Conservation (phyloP, 2,888 invertebrate species). For the Diaphora mendica region DNA sequence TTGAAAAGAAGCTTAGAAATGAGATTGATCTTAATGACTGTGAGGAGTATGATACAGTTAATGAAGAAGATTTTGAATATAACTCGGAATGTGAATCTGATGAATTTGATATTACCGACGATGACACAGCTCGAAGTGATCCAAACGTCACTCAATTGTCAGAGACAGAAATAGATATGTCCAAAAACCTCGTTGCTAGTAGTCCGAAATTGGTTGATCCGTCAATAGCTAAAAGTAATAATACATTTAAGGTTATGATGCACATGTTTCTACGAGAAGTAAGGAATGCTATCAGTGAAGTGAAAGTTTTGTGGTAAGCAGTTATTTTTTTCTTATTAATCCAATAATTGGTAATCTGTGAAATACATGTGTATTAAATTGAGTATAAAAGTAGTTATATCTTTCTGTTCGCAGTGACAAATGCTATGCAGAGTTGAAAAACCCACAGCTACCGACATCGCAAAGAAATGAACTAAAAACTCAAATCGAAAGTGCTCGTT, state of each 20-base stretch:
- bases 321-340: background rate
- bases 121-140: constrained; percentile 25
- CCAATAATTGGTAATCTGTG: background rate
- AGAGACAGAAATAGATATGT: constrained; percentile 6
- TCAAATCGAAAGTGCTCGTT: constrained; percentile 47
- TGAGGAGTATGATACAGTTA: constrained; percentile 21
- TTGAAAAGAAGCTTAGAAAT: constrained; percentile 42
- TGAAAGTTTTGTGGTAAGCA: constrained; percentile 63
- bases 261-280: constrained; percentile 54
- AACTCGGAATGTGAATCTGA: constrained; percentile 6
- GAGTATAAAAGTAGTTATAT: background rate
- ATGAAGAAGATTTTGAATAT: constrained; percentile 42
- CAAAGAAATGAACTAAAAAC: constrained; percentile 47
- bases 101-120: constrained; percentile 19
- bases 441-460: constrained; percentile 23
- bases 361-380: background rate
- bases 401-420: constrained; percentile 48
- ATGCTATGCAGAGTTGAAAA: constrained; percentile 37
- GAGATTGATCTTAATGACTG: background rate
- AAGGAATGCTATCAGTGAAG: constrained; percentile 49
- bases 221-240: constrained; percentile 22
- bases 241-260: constrained; percentile 53
- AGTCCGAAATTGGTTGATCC: constrained; percentile 15
- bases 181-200: constrained; percentile 17
- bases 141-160: constrained; percentile 15